Evolutionary conservation across 2,888 invertebrate genomes (phyloP), one percentile per base, ranked within the genome.

Genomic region (Cerceris ruficornis): DNA sequence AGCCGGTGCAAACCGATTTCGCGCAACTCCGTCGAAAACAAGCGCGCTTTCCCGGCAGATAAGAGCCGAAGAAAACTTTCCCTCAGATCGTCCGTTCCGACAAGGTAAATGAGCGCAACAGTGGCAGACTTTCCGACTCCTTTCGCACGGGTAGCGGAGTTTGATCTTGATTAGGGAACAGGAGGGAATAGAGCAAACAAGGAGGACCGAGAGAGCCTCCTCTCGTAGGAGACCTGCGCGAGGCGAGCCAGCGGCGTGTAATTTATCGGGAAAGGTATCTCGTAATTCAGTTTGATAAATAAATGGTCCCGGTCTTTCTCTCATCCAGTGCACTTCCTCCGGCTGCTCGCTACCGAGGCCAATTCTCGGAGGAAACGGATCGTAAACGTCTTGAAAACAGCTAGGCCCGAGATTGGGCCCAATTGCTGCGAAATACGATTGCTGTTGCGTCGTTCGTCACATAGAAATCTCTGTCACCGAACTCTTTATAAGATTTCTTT

Each of bases 221-320:
- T 7, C 57, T 17, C n/a, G 50, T 41, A 13, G 61, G 54, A 54
- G 42, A 42, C 61, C 28, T 61, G 61, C 15, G 17, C 54, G 62
- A 50, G 59, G 61, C 59, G 28, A 17, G 49, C 43, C 58, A 9
- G 46, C 50, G 28, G 28, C 28, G 28, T 28, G 69, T 77, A 81
- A 81, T 77, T 73, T 80, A 80, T 80, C 66, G 75, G 55, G 69
- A 60, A 72, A 64, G 72, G 58, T 68, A 71, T 78, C 64, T 80
- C 76, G 74, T 81, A 81, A 81, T 65, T 81, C 77, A 74, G 71
- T 81, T 74, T 74, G 69, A 77, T 69, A 71, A 81, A 77, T 81
- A 81, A 81, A 70, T 77, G 69, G 67, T 55, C 70, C 9, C 50
- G 41, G 49, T 14, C 69, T 61, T 43, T 57, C 59, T 46, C 15